A percentile compares a stretch with the other conserved stretches of the same genome.
phyloP scores from a whole-genome alignment of 2,888 invertebrate species.

The Timema podura region DNA sequence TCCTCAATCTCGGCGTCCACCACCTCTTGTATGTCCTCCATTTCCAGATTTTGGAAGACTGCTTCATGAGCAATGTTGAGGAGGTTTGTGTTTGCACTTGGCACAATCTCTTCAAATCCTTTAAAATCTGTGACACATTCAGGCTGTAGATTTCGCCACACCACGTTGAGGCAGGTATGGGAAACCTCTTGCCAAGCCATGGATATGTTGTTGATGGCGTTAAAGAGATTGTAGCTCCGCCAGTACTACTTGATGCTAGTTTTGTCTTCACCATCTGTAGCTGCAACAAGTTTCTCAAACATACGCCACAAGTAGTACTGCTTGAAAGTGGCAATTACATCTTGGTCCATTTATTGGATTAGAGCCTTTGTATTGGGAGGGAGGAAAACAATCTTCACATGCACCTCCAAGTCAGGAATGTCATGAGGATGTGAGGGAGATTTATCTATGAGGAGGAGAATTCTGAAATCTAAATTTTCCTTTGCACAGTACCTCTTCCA shows the following conservation, averaged over 20 bases:
- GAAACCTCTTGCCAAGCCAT: constrained; percentile 5
- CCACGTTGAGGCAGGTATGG: too few species aligned
- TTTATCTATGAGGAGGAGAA: neutral
- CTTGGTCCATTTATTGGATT: neutral
- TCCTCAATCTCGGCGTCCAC: neutral
- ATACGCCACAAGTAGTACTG: neutral
- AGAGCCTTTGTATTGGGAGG: neutral
- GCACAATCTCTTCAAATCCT: neutral
- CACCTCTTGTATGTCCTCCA: neutral
- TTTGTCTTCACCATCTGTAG: neutral
- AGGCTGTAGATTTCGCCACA: too few species aligned
- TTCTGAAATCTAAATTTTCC: neutral
- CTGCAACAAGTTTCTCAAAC: neutral
- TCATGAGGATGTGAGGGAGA: neutral
- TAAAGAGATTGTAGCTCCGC: neutral
- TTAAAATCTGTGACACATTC: too few species aligned
- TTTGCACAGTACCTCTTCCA: neutral
- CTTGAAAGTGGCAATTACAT: neutral
- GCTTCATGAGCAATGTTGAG: too few species aligned
- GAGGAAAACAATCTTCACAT: neutral
- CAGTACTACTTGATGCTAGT: neutral
- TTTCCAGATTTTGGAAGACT: neutral
- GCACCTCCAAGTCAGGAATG: neutral
- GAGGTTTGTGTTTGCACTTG: neutral
- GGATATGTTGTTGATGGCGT: neutral